Evolutionary conservation across 2,797 vertebrate genomes (phyloP), one percentile per base, ranked within the genome.

Genomic region (Notoglanidium macrostoma): DNA sequence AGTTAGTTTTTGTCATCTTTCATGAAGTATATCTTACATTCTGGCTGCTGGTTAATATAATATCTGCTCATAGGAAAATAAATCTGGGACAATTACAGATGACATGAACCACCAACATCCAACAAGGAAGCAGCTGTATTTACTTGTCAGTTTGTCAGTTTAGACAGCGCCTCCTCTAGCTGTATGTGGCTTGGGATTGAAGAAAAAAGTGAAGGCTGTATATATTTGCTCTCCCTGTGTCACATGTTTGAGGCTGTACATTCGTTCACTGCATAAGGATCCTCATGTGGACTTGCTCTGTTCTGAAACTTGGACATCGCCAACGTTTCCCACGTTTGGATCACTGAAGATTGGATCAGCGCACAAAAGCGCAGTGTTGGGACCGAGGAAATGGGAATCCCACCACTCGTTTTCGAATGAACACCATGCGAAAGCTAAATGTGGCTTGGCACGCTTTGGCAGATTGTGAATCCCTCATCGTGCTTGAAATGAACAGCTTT

Each of bases 341-440:
- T 86, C 57, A 87, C 49, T 76, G 51, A 76, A 51, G 54, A 76
- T 61, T 87, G 73, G 83, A 85, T 83, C 46, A 44, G 55, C 68
- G 72, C 77, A 84, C 87, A 80, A 80, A 87, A 88, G 49, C 46
- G 3, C 63, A 70, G 26, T 17, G 55, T 74, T 89, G 49, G 81
- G 84, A 87, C 76, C 63, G 87, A 67, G 87, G 73, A 90, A 89
- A 87, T 90, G 86, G 84, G 78, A 88, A 81, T 88, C 87, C 81
- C 61, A 57, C 49, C 54, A 83, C 44, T 85, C 55, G 65, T 79
- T 83, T 80, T 85, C 23, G 79, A 90, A 88, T 88, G 87, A 92
- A 89, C 85, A 82, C 83, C 83, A 81, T 57, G 80, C 40, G 65
- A 86, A 85, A 87, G 74, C 59, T 73, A 87, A 88, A 80, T 70